Evolutionary conservation across 2,888 invertebrate species (phyloP).

Genomic region (Mimumesa dahlbomi): DNA sequence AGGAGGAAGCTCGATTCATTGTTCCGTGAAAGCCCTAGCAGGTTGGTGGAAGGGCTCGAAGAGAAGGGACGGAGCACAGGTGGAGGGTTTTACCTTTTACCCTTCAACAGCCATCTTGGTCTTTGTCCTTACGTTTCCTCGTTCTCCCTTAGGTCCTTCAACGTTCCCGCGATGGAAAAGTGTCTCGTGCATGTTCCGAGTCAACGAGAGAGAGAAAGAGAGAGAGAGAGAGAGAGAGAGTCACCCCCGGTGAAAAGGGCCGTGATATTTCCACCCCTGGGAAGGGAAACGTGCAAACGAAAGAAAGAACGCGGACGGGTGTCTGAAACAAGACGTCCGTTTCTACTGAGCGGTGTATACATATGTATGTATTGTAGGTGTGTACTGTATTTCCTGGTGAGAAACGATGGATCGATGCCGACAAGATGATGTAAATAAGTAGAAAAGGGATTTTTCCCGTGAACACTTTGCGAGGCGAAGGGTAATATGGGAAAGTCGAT

Average conservation of each 20-base stretch:
- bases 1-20: constrained; percentile 54
- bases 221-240: too few relatives aligned
- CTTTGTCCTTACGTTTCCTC: constrained; percentile 40
- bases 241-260: too few relatives aligned
- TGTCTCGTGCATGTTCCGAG: constrained; percentile 45
- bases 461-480: too few relatives aligned
- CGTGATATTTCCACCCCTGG: constrained; percentile 18
- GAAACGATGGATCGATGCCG: too few relatives aligned
- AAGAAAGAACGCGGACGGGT: background rate
- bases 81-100: constrained; percentile 13
- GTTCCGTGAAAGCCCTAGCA: constrained; percentile 45
- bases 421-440: too few relatives aligned
- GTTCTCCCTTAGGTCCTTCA: constrained; percentile 28
- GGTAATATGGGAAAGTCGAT: too few relatives aligned
- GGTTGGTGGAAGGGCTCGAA: too few relatives aligned
- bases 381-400: too few relatives aligned
- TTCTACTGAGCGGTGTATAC: too few relatives aligned
- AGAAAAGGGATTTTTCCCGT: too few relatives aligned
- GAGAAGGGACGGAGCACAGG: too few relatives aligned
- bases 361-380: too few relatives aligned
- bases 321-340: constrained; percentile 13
- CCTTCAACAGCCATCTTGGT: constrained; percentile 5
- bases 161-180: constrained; percentile 44
- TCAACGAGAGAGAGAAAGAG: constrained; percentile 2
- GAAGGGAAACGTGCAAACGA: background rate